Percentiles rank a stretch among this genome's conserved stretches.
These are phyloP conservation scores for Sitodiplosis mosellana DNA, from an alignment of 1,140 invertebrate species.

Conservation along the genomic window DNA sequence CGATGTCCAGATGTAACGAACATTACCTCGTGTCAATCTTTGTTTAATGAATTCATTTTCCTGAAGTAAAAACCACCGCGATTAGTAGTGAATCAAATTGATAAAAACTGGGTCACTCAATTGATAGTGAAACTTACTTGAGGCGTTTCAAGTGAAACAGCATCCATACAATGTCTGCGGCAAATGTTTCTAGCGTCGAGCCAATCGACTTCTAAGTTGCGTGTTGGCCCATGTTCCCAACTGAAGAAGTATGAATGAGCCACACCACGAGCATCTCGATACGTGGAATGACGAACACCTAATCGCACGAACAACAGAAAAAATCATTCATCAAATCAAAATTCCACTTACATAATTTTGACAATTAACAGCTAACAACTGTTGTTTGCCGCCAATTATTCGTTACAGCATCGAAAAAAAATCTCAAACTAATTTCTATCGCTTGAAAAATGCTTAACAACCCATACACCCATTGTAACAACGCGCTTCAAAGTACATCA, in stretches of 20 bases:
- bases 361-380: no score
- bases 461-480: no score
- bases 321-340: no score
- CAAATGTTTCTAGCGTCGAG: slow-evolving; percentile 79
- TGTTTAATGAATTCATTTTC: slow-evolving; percentile 84
- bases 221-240: slow-evolving; percentile 73
- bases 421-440: background rate
- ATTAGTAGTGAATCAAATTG: background rate
- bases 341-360: no score
- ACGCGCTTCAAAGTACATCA: no score
- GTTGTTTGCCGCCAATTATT: no score
- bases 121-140: slow-evolving; percentile 27
- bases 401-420: background rate
- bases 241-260: slow-evolving; percentile 86
- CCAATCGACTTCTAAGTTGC: slow-evolving; percentile 76
- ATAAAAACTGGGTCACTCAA: background rate
- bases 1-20: slow-evolving; percentile 74
- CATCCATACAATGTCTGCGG: slow-evolving; percentile 82
- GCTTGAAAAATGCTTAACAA: background rate
- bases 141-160: slow-evolving; percentile 73
- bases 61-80: slow-evolving; percentile 15
- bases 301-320: slow-evolving; percentile 13
- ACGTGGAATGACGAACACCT: slow-evolving; percentile 71
- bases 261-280: slow-evolving; percentile 67
- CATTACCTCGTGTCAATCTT: slow-evolving; percentile 49